Evolutionary conservation across 2,888 invertebrate species (phyloP), one percentile per base, ranked within the genome.

Genomic region (Monochamus alternatus): DNA sequence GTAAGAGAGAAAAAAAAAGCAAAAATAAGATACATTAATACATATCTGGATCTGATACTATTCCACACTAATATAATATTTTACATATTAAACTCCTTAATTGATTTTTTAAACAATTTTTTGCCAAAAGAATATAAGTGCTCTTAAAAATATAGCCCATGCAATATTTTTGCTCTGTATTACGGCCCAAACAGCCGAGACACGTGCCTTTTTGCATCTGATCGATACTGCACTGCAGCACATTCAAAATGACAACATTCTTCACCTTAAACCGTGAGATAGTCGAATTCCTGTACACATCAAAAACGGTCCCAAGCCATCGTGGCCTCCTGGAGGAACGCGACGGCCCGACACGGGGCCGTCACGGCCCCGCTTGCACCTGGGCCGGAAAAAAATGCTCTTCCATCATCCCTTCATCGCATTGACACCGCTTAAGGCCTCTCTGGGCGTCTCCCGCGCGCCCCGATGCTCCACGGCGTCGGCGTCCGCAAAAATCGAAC

Each of bases 401-500:
- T 59, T 69, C 60, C 47, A 60, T 60, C 60, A 59, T 59, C 59
- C 44, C 44, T 22, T 51, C 60, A 44, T 44, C 69, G 51, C 80
- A 77, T 71, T 68, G 77, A 63, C 76, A 64, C 74, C 75, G 73
- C 75, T 68, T 68, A 70, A 74, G 73, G 77, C 67, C 74, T 74
- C 77, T 78, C 55, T 22, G 55, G 79, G 79, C 76, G 77, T 77
- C 77, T 77, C 77, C 77, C 77, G 71, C 47, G 76, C 74, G 78
- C 75, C 77, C 67, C 60, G 78, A 74, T 65, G 75, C 80, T 76
- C 80, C 84, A 86, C 87, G 85, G 86, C 85, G 85, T 84, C 86
- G 82, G 84, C 87, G 87, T 87, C 86, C 85, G 85, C 87, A 88
- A 88, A 88, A 88, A 89, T 89, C 89, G 89, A 89, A 88, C 88